Percentiles rank a stretch among this genome's conserved stretches.
Conservation (phyloP, 2,113 vertebrate genomes). For the Ptilorrhoa leucosticta region DNA sequence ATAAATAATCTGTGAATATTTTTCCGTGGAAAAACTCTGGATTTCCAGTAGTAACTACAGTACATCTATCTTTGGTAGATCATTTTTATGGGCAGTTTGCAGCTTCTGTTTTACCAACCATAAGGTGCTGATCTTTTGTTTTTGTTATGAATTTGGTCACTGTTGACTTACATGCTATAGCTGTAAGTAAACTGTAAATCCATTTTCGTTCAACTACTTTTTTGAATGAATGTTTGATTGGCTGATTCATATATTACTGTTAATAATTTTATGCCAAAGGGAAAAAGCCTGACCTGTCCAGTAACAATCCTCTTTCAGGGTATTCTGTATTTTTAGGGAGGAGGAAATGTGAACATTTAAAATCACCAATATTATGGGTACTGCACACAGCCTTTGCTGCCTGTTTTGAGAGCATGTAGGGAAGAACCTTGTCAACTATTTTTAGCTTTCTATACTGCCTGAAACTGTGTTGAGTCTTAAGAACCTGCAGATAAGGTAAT, state of each 20-base stretch:
- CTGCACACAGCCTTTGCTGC: neutral
- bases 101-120: neutral
- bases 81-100: neutral
- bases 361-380: neutral
- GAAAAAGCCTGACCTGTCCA: neutral
- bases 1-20: neutral
- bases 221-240: neutral
- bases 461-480: neutral
- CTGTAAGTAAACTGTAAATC: conserved; percentile 48
- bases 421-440: neutral
- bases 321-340: neutral
- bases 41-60: neutral
- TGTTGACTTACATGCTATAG: conserved; percentile 9
- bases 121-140: neutral
- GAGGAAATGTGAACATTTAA: neutral
- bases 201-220: conserved; percentile 25
- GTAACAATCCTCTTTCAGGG: neutral
- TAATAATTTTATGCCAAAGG: neutral
- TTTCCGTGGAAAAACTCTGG: neutral
- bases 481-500: neutral
- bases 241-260: neutral
- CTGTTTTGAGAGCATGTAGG: neutral
- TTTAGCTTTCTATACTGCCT: neutral
- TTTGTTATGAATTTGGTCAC: neutral
- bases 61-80: neutral